Percentiles rank a stretch among this genome's conserved stretches.
phyloP scores from a whole-genome alignment of 2,888 invertebrate genomes.

The Alsophila aescularia region DNA sequence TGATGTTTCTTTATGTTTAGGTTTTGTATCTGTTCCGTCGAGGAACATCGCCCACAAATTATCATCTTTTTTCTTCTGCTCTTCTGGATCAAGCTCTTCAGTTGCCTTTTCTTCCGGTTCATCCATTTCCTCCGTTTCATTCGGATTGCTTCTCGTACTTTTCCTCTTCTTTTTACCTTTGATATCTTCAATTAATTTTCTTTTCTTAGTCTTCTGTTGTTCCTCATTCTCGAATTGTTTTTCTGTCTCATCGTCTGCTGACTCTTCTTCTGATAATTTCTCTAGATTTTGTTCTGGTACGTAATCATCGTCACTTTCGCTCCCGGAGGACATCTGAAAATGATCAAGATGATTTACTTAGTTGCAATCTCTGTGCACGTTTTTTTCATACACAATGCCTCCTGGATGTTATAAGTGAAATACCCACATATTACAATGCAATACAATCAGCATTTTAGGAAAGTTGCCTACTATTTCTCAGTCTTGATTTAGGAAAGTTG shows the following conservation, averaged over 20 bases:
- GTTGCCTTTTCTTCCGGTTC: conserved; percentile 48
- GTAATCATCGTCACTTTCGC: conserved; percentile 93
- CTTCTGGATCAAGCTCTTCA: conserved; percentile 78
- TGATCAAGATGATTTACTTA: not conserved
- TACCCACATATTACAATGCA: no score
- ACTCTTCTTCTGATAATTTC: conserved; percentile 87
- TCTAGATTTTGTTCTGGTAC: conserved; percentile 86
- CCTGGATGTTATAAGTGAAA: no score
- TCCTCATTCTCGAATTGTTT: conserved; percentile 80
- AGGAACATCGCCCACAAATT: conserved; percentile 92
- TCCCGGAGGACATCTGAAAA: conserved; percentile 84
- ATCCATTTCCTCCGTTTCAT: conserved; percentile 53
- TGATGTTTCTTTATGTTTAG: conserved; percentile 51
- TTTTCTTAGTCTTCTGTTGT: conserved; percentile 63
- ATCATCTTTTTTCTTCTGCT: conserved; percentile 89
- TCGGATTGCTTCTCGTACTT: conserved; percentile 33
- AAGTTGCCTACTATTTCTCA: no score
- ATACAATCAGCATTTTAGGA: no score
- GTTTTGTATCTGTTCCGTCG: conserved; percentile 85
- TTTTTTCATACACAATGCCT: not conserved
- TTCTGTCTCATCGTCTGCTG: conserved; percentile 86
- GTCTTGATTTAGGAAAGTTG: no score
- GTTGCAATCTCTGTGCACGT: not conserved
- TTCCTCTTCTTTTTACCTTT: conserved; percentile 61
- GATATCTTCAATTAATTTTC: conserved; percentile 53